Evolutionary conservation across 2,888 invertebrate genomes (phyloP), one percentile per base, ranked within the genome.

Genomic region (Tinea pellionella): DNA sequence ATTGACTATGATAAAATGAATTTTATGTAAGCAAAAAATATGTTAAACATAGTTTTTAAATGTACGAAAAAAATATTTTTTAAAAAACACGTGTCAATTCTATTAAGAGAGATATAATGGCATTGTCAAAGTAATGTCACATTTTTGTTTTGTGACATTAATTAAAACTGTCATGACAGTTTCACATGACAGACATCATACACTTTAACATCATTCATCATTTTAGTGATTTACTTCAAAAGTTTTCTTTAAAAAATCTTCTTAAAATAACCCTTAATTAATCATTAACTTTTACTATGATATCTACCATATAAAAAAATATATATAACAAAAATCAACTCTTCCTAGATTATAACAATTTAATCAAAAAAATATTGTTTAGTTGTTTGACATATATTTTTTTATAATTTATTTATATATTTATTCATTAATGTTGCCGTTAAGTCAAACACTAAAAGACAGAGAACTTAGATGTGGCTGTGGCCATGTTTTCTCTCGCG

Each of bases 181-280:
- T 75, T 79, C 81, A 77, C 82, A 80, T 77, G 81, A 75, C 80
- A 71, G 79, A 76, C 78, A 76, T 79, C 79, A 75, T 71, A 47
- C 12, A 15, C 13, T 16, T 15, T 16, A 16, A 9, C 15, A 47
- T 47, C 47, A 47, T 47, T 47, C n/a, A 47, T 47, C 47, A 47
- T 16, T 47, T 47, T 47, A 47, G 11, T 37, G 37, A 37, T 47
- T 47, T 42, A 4, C 12, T n/a, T n/a, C n/a, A n/a, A n/a, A 42
- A 42, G 42, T 42, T 42, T n/a, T 12, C 12, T 42, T 42, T 6
- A 42, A 12, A 30, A 42, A 9, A 42, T 42, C 6, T 12, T 42
- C 12, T 47, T 47, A 41, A 41, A 41, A 41, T 13, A 41, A n/a
- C n/a, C n/a, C n/a, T n/a, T n/a, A n/a, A n/a, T n/a, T n/a, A n/a